Percentiles rank a stretch among this genome's conserved stretches.
Evolutionary conservation across 64 coral and sea anemone genomes (phyloP).

Genomic region (Exaiptasia diaphana): DNA sequence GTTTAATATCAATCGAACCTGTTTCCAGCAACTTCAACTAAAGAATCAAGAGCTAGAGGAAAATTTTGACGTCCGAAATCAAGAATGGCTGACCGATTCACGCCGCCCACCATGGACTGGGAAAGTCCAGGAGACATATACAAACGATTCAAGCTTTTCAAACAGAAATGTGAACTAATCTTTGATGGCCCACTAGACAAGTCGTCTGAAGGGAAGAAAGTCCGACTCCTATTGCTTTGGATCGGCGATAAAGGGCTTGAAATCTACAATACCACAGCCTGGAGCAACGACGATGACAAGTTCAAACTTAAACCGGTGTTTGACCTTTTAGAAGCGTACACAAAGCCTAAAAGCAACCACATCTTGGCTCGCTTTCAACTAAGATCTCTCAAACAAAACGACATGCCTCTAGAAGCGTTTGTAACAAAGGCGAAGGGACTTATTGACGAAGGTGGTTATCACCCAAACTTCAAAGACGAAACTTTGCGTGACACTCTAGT

Average conservation of each 20-base stretch:
- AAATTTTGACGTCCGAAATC: no score
- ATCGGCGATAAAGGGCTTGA: constrained; percentile 53
- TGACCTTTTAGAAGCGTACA: constrained; percentile 20
- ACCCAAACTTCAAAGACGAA: constrained; percentile 20
- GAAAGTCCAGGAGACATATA: constrained; percentile 44
- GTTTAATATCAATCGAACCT: no score
- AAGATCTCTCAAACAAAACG: constrained; percentile 16
- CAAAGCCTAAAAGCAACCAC: constrained; percentile 50
- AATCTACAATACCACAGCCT: constrained; percentile 65
- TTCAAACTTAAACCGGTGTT: constrained; percentile 7
- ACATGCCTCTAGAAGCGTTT: constrained; percentile 26
- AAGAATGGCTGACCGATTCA: constrained; percentile 63
- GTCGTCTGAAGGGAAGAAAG: constrained; percentile 41
- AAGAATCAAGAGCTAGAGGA: no score
- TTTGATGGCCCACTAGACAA: constrained; percentile 47
- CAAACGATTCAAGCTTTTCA: constrained; percentile 64
- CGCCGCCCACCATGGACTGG: constrained; percentile 61
- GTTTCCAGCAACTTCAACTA: no score
- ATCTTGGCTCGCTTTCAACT: constrained; percentile 32
- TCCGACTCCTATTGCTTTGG: constrained; percentile 56
- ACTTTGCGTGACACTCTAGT: constrained; percentile 30
- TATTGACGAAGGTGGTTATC: constrained; percentile 16
- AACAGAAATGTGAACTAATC: constrained; percentile 68
- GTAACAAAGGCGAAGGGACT: constrained; percentile 12
- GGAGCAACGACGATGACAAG: background rate